These are phyloP conservation scores for Sparidentex hasta DNA, from an alignment of 2,797 vertebrate species.

Conservation along the genomic window DNA sequence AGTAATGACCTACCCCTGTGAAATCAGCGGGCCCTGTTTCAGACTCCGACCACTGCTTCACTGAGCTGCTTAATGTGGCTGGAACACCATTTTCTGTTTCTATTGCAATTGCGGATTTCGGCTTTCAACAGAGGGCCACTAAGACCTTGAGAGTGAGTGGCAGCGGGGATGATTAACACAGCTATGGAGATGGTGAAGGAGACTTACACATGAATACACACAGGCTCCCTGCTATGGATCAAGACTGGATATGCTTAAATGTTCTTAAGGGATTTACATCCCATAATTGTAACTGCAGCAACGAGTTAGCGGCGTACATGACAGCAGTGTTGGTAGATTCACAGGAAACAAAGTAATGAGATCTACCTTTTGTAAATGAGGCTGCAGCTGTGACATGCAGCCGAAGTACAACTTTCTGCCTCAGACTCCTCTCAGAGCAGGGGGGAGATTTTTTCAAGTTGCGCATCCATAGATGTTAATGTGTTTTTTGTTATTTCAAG, in stretches of 20 bases:
- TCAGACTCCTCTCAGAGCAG: neutral
- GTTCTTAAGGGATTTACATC: conserved; percentile 83
- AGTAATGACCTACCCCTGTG: conserved; percentile 60
- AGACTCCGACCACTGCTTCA: conserved; percentile 44
- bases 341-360: conserved; percentile 32
- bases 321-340: conserved; percentile 41
- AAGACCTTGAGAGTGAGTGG: conserved; percentile 82
- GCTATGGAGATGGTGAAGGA: conserved; percentile 67
- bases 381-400: neutral
- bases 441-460: neutral
- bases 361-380: conserved; percentile 29
- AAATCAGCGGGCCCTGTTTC: conserved; percentile 57
- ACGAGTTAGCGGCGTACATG: conserved; percentile 57
- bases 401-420: neutral
- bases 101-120: conserved; percentile 66
- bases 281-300: conserved; percentile 76
- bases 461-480: neutral
- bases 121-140: conserved; percentile 72
- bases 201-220: conserved; percentile 80
- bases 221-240: conserved; percentile 69
- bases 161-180: conserved; percentile 80
- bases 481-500: neutral
- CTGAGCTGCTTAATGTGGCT: conserved; percentile 69
- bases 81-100: conserved; percentile 62
- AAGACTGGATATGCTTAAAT: conserved; percentile 73